Percentiles rank a stretch among this genome's conserved stretches.
These are phyloP conservation scores for Spinibarbus caldwelli DNA, from an alignment of 2,797 vertebrate species.

Conservation along the genomic window DNA sequence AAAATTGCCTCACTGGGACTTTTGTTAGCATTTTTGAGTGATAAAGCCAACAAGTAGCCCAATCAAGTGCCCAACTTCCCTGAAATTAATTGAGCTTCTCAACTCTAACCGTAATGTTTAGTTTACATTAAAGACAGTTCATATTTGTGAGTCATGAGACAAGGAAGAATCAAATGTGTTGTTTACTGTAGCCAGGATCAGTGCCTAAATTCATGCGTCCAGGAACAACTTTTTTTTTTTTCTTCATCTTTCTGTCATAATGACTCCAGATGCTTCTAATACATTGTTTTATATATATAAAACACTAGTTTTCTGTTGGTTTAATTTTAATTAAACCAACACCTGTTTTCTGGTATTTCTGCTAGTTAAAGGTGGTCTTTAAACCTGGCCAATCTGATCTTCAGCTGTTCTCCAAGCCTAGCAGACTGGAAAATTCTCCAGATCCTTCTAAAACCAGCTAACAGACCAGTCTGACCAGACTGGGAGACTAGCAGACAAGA, in stretches of 20 bases:
- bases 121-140: background rate
- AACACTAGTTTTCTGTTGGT: too few relatives aligned
- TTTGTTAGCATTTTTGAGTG: background rate
- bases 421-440: too few relatives aligned
- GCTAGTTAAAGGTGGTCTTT: too few relatives aligned
- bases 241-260: background rate
- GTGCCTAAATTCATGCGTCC: background rate
- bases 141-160: background rate
- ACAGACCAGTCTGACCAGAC: too few relatives aligned
- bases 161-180: background rate
- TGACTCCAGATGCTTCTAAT: background rate
- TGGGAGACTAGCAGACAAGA: background rate
- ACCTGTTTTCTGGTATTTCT: too few relatives aligned
- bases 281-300: too few relatives aligned
- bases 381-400: too few relatives aligned
- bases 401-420: too few relatives aligned
- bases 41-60: background rate
- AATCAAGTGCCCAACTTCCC: background rate
- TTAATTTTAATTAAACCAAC: too few relatives aligned
- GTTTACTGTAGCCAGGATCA: background rate
- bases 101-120: background rate
- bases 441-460: too few relatives aligned
- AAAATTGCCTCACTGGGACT: too few relatives aligned
- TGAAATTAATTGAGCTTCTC: background rate
- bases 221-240: background rate